Evolutionary conservation across 2,113 vertebrate genomes (phyloP).

Genomic region (Entomyzon cyanotis): DNA sequence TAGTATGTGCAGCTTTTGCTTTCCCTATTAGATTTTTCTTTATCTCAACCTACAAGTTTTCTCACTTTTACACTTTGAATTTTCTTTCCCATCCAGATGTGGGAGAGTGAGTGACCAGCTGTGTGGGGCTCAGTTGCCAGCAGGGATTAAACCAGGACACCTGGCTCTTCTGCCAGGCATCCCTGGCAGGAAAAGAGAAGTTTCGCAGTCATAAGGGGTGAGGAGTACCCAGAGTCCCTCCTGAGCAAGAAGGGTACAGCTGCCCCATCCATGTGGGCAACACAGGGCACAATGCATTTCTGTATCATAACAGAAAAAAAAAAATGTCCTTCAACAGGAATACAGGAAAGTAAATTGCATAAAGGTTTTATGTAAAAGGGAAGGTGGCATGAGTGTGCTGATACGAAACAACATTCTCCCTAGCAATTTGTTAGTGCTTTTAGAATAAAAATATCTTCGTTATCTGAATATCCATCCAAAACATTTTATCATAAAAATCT

Average conservation of each 20-base stretch:
- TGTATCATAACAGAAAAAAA: neutral
- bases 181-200: neutral
- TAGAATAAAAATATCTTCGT: neutral
- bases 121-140: neutral
- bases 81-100: neutral
- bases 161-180: neutral
- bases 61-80: neutral
- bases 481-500: neutral
- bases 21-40: neutral
- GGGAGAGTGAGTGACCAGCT: neutral
- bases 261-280: neutral
- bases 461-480: neutral
- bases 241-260: neutral
- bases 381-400: neutral
- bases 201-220: neutral
- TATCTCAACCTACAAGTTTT: neutral
- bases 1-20: neutral
- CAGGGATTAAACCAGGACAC: neutral
- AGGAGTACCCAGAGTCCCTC: neutral
- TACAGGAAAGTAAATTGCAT: neutral
- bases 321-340: neutral
- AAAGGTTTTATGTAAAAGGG: neutral
- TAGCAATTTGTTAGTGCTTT: neutral
- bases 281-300: neutral
- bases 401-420: neutral